phyloP scores from a whole-genome alignment of 2,888 invertebrate species.

The Bellardia bayeri region DNA sequence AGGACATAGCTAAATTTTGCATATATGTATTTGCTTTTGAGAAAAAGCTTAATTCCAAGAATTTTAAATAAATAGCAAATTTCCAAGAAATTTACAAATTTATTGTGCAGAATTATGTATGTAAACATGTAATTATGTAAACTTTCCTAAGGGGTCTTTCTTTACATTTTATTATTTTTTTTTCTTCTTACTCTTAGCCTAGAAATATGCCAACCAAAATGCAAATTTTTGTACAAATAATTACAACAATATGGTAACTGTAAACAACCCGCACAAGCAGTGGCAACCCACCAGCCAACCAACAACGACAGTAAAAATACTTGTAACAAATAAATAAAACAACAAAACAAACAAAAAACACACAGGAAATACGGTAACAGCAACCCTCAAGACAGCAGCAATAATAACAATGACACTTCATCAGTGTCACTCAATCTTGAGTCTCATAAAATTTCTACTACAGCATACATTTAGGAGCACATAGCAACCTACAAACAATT shows the following conservation, averaged over 20 bases:
- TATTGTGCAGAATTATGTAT: too few species aligned
- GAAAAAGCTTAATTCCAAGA: too few species aligned
- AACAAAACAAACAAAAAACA: constrained; percentile 1
- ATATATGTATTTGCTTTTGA: too few species aligned
- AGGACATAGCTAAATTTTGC: too few species aligned
- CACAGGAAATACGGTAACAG: constrained; percentile 42
- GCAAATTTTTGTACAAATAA: constrained; percentile 53
- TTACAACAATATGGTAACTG: constrained; percentile 39
- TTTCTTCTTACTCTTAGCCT: constrained; percentile 1
- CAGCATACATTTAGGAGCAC: constrained; percentile 48
- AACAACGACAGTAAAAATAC: constrained; percentile 37
- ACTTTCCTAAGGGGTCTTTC: neutral
- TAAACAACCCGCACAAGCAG: constrained; percentile 9
- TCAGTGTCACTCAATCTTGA: constrained; percentile 74
- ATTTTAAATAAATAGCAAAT: too few species aligned
- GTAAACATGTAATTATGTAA: neutral
- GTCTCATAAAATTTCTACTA: constrained; percentile 35
- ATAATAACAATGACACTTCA: constrained; percentile 74
- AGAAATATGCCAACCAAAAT: constrained; percentile 41
- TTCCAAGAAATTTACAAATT: neutral
- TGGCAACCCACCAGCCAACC: constrained; percentile 2
- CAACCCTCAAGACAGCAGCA: constrained; percentile 60
- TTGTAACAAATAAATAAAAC: constrained; percentile 27
- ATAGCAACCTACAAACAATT: constrained; percentile 12
- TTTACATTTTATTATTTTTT: neutral